Evolutionary conservation across 2,888 invertebrate genomes (phyloP).

Genomic region (Synanthedon andrenaeformis): DNA sequence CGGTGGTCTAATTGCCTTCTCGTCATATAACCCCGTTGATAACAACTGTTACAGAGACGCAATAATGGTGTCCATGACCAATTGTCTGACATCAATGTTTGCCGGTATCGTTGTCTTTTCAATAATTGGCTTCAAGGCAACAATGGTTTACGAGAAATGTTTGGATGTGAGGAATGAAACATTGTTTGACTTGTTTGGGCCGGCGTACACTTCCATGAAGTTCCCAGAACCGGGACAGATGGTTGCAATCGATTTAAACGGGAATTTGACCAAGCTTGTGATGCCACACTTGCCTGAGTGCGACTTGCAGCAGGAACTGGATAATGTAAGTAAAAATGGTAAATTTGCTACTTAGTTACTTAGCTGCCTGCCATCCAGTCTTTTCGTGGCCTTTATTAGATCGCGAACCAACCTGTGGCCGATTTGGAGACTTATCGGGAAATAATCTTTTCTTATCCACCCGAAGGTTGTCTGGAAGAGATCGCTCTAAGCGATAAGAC

Average conservation of each 20-base stretch:
- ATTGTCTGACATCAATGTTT: slow-evolving; percentile 96
- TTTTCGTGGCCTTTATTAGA: too few relatives aligned
- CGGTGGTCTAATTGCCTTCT: slow-evolving; percentile 95
- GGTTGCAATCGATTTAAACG: slow-evolving; percentile 62
- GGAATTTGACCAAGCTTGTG: slow-evolving; percentile 68
- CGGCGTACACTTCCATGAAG: slow-evolving; percentile 45
- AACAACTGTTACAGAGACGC: slow-evolving; percentile 97
- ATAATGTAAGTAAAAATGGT: slow-evolving; percentile 90
- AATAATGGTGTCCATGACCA: slow-evolving; percentile 90
- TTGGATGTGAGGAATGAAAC: slow-evolving; percentile 74
- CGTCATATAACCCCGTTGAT: slow-evolving; percentile 96
- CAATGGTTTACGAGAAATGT: slow-evolving; percentile 84
- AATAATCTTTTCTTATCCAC: too few relatives aligned
- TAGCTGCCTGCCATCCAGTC: too few relatives aligned
- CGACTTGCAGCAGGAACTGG: slow-evolving; percentile 86
- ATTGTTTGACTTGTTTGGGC: slow-evolving; percentile 68
- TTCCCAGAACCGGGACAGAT: slow-evolving; percentile 70
- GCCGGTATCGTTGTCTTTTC: slow-evolving; percentile 97
- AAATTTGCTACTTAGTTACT: too few relatives aligned
- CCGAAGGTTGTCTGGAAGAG: too few relatives aligned
- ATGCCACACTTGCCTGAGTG: slow-evolving; percentile 81
- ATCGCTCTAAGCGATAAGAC: too few relatives aligned
- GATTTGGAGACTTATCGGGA: too few relatives aligned
- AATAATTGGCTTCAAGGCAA: slow-evolving; percentile 93
- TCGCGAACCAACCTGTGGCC: too few relatives aligned